Percentiles rank a stretch among this genome's conserved stretches.
Conservation (phyloP, 2,888 invertebrate species). For the Cephus runcator region DNA sequence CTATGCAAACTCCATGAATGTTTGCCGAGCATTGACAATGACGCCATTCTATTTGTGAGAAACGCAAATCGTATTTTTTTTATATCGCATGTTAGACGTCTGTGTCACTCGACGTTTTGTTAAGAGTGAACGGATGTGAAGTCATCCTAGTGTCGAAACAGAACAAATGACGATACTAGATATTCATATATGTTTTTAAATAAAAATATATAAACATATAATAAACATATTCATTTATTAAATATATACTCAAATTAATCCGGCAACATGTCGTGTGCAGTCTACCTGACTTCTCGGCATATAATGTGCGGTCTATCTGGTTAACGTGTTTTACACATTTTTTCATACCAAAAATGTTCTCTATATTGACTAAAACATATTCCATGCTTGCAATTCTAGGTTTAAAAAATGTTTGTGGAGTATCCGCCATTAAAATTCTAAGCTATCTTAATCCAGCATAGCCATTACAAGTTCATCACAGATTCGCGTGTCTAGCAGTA, state of each 20-base stretch:
- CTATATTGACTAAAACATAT: too few species aligned
- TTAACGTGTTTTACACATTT: too few species aligned
- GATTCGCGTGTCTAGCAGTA: too few species aligned
- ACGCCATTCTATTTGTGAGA: not conserved
- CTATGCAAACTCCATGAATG: not conserved
- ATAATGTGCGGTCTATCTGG: too few species aligned
- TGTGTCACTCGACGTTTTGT: not conserved
- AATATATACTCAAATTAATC: not conserved
- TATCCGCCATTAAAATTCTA: too few species aligned
- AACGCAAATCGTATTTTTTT: not conserved
- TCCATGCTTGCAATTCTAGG: too few species aligned
- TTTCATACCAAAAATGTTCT: too few species aligned
- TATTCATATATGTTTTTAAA: not conserved
- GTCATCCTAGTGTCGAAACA: not conserved
- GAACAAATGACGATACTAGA: not conserved
- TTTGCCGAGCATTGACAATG: not conserved
- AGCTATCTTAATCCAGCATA: too few species aligned
- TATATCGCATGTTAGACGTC: not conserved
- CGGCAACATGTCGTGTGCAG: too few species aligned
- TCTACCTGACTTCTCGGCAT: too few species aligned
- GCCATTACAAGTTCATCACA: too few species aligned
- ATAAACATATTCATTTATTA: not conserved
- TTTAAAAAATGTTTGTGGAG: too few species aligned
- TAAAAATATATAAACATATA: not conserved
- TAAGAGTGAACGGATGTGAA: not conserved